Evolutionary conservation across 2,888 invertebrate genomes (phyloP).

Genomic region (Lithophane ornitopus): DNA sequence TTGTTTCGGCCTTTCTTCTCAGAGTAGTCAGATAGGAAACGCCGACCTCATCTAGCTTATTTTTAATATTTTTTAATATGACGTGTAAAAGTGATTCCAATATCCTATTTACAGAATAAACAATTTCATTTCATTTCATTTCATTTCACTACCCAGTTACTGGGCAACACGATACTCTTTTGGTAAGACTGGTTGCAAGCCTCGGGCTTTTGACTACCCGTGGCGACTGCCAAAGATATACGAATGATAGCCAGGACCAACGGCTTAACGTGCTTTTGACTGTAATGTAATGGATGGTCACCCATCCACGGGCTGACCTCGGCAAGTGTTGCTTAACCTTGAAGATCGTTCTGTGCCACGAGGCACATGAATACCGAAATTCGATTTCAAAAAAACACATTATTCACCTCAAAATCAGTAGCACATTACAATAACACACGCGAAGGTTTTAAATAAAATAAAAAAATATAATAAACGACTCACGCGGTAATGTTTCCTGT

Average conservation of each 20-base stretch:
- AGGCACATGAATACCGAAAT: background rate
- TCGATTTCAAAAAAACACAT: conserved; percentile 1
- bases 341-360: background rate
- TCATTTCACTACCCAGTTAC: background rate
- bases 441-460: conserved; percentile 19
- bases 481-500: conserved; percentile 67
- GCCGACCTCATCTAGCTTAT: too few relatives aligned
- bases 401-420: conserved; percentile 24
- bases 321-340: background rate
- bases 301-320: background rate
- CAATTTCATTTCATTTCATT: too few relatives aligned
- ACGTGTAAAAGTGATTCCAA: too few relatives aligned
- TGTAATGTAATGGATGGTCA: background rate
- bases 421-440: conserved; percentile 25
- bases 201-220: background rate
- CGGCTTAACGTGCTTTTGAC: background rate
- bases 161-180: background rate
- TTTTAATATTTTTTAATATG: too few relatives aligned
- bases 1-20: too few relatives aligned
- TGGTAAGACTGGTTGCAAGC: background rate
- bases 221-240: background rate
- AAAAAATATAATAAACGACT: conserved; percentile 43
- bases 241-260: background rate
- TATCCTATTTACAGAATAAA: too few relatives aligned
- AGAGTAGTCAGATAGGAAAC: too few relatives aligned